A percentile compares a stretch with the other conserved stretches of the same genome.
These are phyloP conservation scores for Archegozetes longisetosus DNA, from an alignment of 1,140 invertebrate genomes.

Conservation along the genomic window DNA sequence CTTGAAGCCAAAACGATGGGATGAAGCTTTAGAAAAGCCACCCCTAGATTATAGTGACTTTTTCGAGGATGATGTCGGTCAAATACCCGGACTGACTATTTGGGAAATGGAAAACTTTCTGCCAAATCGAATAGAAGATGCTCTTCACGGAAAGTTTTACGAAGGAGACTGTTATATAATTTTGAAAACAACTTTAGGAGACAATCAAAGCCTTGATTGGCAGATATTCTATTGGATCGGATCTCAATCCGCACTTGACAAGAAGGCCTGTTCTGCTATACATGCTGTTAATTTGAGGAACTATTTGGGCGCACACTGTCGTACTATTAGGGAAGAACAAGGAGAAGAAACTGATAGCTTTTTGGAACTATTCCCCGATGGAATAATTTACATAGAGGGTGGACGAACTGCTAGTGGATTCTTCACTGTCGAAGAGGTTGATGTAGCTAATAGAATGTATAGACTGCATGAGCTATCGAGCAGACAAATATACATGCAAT, in stretches of 20 bases:
- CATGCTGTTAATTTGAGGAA: slow-evolving; percentile 97
- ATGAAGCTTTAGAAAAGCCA: slow-evolving; percentile 84
- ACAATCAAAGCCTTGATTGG: slow-evolving; percentile 71
- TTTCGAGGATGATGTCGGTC: slow-evolving; percentile 93
- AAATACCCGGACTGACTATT: slow-evolving; percentile 45
- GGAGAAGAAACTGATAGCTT: slow-evolving; percentile 92
- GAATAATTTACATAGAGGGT: slow-evolving; percentile 91
- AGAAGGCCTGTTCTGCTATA: slow-evolving; percentile 94
- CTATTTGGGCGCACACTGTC: slow-evolving; percentile 77
- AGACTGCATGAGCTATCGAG: slow-evolving; percentile 52
- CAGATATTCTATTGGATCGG: slow-evolving; percentile 99
- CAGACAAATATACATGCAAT: slow-evolving; percentile 76
- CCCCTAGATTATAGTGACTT: slow-evolving; percentile 97
- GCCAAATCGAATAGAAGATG: slow-evolving; percentile 60
- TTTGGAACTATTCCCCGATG: slow-evolving; percentile 72
- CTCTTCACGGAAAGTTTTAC: slow-evolving; percentile 73
- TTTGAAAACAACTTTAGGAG: slow-evolving; percentile 71
- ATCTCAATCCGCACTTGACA: slow-evolving; percentile 84
- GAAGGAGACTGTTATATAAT: slow-evolving; percentile 98
- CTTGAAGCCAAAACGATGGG: slow-evolving; percentile 48
- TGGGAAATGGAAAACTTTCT: slow-evolving; percentile 99
- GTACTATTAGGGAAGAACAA: slow-evolving; percentile 97
- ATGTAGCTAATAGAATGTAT: slow-evolving; percentile 66
- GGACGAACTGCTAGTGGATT: slow-evolving; percentile 91
- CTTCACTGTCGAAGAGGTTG: slow-evolving; percentile 86